A percentile compares a stretch with the other conserved stretches of the same genome.
Conservation (phyloP, 2,888 invertebrate species). For the Tribolium freemani region DNA sequence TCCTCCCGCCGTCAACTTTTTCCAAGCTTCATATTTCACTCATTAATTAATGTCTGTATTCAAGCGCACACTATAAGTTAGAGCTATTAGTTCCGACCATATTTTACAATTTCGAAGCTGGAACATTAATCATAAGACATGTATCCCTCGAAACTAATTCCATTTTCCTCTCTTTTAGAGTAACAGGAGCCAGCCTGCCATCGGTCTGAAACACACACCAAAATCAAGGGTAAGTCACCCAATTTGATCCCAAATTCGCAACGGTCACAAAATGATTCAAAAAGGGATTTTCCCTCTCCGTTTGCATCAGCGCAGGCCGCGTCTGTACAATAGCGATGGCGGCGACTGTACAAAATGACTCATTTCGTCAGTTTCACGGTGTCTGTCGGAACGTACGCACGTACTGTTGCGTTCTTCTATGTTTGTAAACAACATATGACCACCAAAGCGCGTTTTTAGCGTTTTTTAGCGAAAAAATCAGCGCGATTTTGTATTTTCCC, state of each 20-base stretch:
- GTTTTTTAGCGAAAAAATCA: conserved; percentile 10
- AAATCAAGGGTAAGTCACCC: conserved; percentile 75
- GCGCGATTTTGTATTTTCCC: neutral
- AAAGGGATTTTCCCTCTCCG: neutral
- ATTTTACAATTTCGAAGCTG: neutral
- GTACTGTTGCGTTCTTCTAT: conserved; percentile 14
- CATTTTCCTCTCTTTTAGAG: conserved; percentile 70
- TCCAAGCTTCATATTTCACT: conserved; percentile 9
- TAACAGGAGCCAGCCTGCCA: conserved; percentile 78
- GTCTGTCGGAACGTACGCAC: conserved; percentile 28
- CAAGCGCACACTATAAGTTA: neutral
- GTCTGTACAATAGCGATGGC: conserved; percentile 31
- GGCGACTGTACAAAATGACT: conserved; percentile 39
- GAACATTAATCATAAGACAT: neutral
- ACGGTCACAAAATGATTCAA: conserved; percentile 7
- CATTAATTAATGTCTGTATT: conserved; percentile 18
- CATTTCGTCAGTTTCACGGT: conserved; percentile 40
- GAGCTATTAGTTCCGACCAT: conserved; percentile 2
- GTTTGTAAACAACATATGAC: conserved; percentile 52
- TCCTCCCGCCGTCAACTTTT: conserved; percentile 3
- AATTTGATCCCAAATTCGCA: neutral
- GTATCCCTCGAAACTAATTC: neutral
- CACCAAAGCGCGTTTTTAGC: conserved; percentile 42
- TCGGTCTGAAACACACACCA: conserved; percentile 77
- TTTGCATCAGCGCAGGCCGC: conserved; percentile 29